Conservation (phyloP, 1,140 invertebrate species). For the Melitaea cinxia region DNA sequence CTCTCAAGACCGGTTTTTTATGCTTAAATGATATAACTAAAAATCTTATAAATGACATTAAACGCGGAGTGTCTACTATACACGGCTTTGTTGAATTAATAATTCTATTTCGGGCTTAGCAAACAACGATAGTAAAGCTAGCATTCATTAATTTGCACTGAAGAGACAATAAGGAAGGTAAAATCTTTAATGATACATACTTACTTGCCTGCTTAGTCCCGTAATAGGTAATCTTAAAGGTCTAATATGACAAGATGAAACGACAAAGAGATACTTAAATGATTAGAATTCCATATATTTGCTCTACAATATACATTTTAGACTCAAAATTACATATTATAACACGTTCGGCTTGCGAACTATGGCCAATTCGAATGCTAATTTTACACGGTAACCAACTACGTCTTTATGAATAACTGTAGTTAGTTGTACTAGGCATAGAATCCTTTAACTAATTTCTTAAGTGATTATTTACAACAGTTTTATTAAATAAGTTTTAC, state of each 20-base stretch:
- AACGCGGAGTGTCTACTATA: no score
- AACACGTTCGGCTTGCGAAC: conserved; percentile 35
- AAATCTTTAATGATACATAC: conserved; percentile 6
- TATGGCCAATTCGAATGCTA: conserved; percentile 66
- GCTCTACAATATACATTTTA: conserved; percentile 25
- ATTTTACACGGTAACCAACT: conserved; percentile 41
- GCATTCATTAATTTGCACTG: background rate
- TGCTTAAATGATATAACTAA: no score
- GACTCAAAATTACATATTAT: conserved; percentile 42
- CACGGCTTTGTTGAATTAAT: no score
- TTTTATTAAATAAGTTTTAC: no score
- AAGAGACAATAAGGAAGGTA: background rate
- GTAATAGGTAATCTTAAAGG: conserved; percentile 10
- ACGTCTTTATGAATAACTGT: conserved; percentile 32
- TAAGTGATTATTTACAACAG: no score
- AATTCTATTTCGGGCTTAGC: background rate
- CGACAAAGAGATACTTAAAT: background rate
- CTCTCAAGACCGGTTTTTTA: no score
- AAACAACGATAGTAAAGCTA: background rate
- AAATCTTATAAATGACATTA: no score
- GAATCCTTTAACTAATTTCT: background rate
- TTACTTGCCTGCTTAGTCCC: conserved; percentile 9
- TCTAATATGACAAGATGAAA: conserved; percentile 2
- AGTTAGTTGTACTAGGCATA: conserved; percentile 12
- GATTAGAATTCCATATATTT: conserved; percentile 14